These are phyloP conservation scores for Spodoptera picta DNA, from an alignment of 2,888 invertebrate genomes.

Conservation along the genomic window DNA sequence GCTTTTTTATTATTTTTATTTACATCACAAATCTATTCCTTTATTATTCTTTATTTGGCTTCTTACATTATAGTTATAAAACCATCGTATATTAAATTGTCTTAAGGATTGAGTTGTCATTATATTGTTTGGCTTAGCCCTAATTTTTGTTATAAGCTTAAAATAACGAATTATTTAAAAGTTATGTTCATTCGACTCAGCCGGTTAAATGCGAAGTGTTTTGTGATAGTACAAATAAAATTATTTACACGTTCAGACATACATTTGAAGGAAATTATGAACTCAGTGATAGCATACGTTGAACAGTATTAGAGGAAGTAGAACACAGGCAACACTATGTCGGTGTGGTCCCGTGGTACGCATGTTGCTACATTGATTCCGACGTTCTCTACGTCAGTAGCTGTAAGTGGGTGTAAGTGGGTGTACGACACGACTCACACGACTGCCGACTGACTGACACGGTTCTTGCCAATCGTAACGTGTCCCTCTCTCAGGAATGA, in stretches of 20 bases:
- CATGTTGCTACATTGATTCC: slow-evolving; percentile 62
- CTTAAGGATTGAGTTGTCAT: slow-evolving; percentile 68
- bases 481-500: slow-evolving; percentile 42
- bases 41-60: slow-evolving; percentile 72
- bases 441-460: slow-evolving; percentile 59
- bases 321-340: slow-evolving; percentile 44
- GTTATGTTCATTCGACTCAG: slow-evolving; percentile 38
- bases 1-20: slow-evolving; percentile 71
- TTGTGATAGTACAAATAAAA: slow-evolving; percentile 87
- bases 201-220: slow-evolving; percentile 59
- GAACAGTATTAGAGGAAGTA: slow-evolving; percentile 77
- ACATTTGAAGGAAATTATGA: slow-evolving; percentile 60
- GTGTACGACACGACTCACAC: slow-evolving; percentile 7
- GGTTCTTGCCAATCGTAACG: slow-evolving; percentile 61
- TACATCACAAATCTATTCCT: slow-evolving; percentile 66
- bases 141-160: slow-evolving; percentile 71
- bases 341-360: slow-evolving; percentile 13
- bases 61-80: slow-evolving; percentile 69
- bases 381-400: slow-evolving; percentile 4
- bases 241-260: slow-evolving; percentile 66
- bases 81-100: slow-evolving; percentile 69
- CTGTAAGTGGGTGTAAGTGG: no score
- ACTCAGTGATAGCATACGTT: slow-evolving; percentile 64
- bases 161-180: slow-evolving; percentile 47
- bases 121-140: slow-evolving; percentile 74